phyloP scores from a whole-genome alignment of 2,113 vertebrate species.

The Butorides virescens region DNA sequence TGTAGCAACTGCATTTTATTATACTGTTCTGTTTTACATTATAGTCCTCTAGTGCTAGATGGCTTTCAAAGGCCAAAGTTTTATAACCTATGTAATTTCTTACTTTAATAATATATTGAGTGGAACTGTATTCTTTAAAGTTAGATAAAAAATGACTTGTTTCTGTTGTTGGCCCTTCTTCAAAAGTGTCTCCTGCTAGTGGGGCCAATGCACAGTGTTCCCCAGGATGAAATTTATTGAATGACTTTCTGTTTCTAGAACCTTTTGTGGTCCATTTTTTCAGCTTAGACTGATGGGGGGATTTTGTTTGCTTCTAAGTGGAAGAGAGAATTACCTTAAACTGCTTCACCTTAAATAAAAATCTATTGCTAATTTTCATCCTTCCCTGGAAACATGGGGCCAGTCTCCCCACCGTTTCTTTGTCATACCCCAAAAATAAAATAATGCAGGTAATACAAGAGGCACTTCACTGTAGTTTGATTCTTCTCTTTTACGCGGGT shows the following conservation, averaged over 20 bases:
- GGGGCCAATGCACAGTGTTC: not conserved
- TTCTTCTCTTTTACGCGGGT: not conserved
- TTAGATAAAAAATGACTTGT: not conserved
- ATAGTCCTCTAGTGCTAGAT: not conserved
- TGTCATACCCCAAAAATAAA: not conserved
- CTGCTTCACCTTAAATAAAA: not conserved
- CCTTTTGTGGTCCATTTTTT: not conserved
- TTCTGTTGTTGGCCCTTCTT: not conserved
- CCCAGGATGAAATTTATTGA: not conserved
- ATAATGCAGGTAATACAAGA: not conserved
- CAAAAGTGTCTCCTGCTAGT: not conserved
- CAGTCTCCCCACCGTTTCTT: not conserved
- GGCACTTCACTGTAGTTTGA: not conserved
- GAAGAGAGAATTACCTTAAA: not conserved
- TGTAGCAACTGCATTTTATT: not conserved
- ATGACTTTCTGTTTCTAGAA: not conserved
- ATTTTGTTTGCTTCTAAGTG: not conserved
- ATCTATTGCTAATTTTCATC: not conserved
- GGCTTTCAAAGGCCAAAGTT: not conserved
- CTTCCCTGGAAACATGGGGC: not conserved
- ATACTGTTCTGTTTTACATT: not conserved
- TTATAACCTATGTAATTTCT: not conserved
- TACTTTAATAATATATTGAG: not conserved
- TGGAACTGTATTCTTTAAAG: not conserved
- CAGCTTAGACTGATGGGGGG: not conserved